phyloP scores from a whole-genome alignment of 2,113 vertebrate genomes.

The Camelus bactrianus region DNA sequence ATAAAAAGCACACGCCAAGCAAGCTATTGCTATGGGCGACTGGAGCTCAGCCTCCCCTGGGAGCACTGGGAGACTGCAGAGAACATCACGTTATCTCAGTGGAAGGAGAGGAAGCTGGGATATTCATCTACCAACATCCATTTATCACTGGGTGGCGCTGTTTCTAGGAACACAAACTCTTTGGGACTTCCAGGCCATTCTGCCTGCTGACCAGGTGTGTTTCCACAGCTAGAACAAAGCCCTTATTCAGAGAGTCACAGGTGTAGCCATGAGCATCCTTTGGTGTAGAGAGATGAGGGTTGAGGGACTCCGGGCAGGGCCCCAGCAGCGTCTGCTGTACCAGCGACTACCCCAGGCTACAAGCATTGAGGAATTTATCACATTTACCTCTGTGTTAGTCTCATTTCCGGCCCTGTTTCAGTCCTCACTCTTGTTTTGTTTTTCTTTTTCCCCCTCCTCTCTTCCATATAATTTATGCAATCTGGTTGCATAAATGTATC shows the following conservation, averaged over 20 bases:
- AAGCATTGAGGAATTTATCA: neutral
- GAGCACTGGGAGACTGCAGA: neutral
- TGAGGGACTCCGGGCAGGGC: neutral
- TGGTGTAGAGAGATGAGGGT: neutral
- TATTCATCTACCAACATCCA: neutral
- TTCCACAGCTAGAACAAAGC: neutral
- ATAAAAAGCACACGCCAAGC: neutral
- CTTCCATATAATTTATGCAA: conserved; percentile 11
- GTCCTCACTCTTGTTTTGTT: neutral
- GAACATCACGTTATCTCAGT: neutral
- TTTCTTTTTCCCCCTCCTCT: neutral
- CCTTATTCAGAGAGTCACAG: neutral
- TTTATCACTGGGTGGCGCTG: neutral
- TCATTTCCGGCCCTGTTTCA: conserved; percentile 21
- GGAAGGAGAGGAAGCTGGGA: neutral
- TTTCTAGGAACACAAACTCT: neutral
- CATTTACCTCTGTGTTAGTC: neutral
- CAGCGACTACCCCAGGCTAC: neutral
- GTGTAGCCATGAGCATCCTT: neutral
- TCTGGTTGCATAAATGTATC: conserved; percentile 7
- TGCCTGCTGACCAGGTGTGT: neutral
- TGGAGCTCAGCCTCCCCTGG: neutral
- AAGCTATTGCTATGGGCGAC: neutral
- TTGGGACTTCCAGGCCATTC: neutral
- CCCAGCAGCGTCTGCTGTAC: neutral